Evolutionary conservation across 2,797 vertebrate genomes (phyloP).

Genomic region (Picus viridis): DNA sequence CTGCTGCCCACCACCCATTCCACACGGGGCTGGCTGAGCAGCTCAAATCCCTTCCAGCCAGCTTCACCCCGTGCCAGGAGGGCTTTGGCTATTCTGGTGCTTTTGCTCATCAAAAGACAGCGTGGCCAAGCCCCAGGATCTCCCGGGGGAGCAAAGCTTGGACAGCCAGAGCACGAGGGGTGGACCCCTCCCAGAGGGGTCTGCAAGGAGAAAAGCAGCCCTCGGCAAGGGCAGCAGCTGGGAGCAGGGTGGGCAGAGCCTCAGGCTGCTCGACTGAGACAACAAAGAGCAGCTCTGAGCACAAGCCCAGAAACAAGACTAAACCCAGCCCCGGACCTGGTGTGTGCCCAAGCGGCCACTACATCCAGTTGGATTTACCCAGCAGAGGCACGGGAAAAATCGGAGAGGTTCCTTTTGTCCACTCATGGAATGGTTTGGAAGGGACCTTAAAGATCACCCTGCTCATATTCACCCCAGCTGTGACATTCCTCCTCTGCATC

Average conservation of each 20-base stretch:
- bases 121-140: rapidly evolving
- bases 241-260: rapidly evolving
- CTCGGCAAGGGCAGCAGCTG: not conserved
- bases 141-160: rapidly evolving
- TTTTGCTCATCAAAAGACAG: not conserved
- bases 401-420: too few species aligned
- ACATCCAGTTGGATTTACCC: rapidly evolving
- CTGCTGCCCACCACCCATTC: not conserved
- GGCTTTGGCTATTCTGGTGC: not conserved
- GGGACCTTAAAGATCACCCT: too few species aligned
- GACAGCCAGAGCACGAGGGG: rapidly evolving
- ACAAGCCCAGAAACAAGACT: rapidly evolving
- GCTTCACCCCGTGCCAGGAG: rapidly evolving
- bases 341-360: rapidly evolving
- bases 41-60: not conserved
- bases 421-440: too few species aligned
- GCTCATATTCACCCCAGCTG: not conserved
- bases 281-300: rapidly evolving
- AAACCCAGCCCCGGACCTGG: rapidly evolving
- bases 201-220: rapidly evolving
- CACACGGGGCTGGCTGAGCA: not conserved
- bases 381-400: rapidly evolving
- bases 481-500: rapidly evolving
- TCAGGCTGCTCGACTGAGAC: rapidly evolving
- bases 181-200: rapidly evolving